Percentiles rank a stretch among this genome's conserved stretches.
phyloP scores from a whole-genome alignment of 1,140 invertebrate genomes.

The Goniozus legneri region DNA sequence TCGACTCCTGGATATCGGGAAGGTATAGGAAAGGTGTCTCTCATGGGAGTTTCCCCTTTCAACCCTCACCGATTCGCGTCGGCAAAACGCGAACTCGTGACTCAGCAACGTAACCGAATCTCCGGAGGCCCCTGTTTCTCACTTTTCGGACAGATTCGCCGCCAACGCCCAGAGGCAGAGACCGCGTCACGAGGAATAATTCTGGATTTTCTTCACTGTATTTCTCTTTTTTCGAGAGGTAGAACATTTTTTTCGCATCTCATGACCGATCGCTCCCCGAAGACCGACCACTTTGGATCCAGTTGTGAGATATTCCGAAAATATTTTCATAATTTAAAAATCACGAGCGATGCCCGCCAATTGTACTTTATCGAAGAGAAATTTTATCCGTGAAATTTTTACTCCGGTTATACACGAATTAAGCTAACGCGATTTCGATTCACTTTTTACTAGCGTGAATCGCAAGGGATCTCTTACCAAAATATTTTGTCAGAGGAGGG shows the following conservation, averaged over 20 bases:
- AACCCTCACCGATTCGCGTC: too few species aligned
- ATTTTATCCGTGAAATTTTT: too few species aligned
- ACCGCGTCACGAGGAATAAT: too few species aligned
- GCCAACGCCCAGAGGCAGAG: constrained; percentile 27
- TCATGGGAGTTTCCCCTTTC: constrained; percentile 25
- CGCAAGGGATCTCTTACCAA: too few species aligned
- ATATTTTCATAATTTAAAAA: constrained; percentile 13
- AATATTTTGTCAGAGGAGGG: too few species aligned
- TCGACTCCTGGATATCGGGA: too few species aligned
- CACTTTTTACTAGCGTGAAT: too few species aligned
- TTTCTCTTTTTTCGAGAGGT: constrained; percentile 1
- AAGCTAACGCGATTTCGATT: too few species aligned
- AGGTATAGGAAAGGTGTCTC: constrained; percentile 23
- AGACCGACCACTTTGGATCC: constrained; percentile 10
- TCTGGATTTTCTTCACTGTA: background rate
- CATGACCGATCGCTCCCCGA: constrained; percentile 25
- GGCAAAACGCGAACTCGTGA: constrained; percentile 38
- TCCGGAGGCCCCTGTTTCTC: constrained; percentile 39
- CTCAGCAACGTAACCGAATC: constrained; percentile 40
- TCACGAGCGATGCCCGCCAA: background rate
- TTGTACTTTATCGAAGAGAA: too few species aligned
- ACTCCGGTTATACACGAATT: too few species aligned
- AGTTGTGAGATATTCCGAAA: constrained; percentile 6
- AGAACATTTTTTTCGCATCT: background rate
- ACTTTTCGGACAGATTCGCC: constrained; percentile 21